A percentile compares a stretch with the other conserved stretches of the same genome.
These are phyloP conservation scores for Rhagophthalmus giganteus DNA, from an alignment of 2,888 invertebrate species.

Conservation along the genomic window DNA sequence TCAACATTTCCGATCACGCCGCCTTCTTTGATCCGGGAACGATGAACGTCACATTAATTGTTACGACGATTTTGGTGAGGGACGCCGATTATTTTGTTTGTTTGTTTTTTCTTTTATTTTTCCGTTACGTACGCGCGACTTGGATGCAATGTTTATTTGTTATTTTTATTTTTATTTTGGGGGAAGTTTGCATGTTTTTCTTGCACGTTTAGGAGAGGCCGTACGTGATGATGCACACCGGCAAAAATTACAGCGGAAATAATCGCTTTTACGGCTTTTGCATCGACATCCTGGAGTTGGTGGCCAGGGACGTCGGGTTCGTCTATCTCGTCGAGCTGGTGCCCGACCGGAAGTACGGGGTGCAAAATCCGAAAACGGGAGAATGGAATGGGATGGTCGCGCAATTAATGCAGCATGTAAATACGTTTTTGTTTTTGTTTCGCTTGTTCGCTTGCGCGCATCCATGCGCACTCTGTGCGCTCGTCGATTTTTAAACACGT, in stretches of 20 bases:
- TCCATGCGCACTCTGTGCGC: no score
- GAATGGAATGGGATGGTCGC: slow-evolving; percentile 72
- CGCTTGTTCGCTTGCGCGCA: not conserved
- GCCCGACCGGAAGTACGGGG: slow-evolving; percentile 70
- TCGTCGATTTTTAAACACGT: no score
- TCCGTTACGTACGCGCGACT: no score
- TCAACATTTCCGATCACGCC: slow-evolving; percentile 71
- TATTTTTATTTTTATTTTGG: no score
- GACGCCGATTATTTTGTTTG: not conserved
- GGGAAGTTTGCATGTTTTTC: no score
- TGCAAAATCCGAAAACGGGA: slow-evolving; percentile 63
- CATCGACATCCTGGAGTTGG: slow-evolving; percentile 71
- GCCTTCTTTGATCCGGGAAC: slow-evolving; percentile 73
- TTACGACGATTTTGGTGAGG: slow-evolving; percentile 75
- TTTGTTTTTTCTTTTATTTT: no score
- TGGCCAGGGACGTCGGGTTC: slow-evolving; percentile 70
- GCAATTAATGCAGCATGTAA: slow-evolving; percentile 72
- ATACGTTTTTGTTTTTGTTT: slow-evolving; percentile 21
- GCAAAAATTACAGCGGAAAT: slow-evolving; percentile 72
- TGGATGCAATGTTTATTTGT: no score
- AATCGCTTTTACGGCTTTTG: slow-evolving; percentile 78
- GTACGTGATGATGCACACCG: slow-evolving; percentile 73
- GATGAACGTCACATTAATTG: slow-evolving; percentile 75
- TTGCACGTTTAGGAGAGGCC: slow-evolving; percentile 64
- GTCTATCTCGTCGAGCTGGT: slow-evolving; percentile 71